phyloP scores from a whole-genome alignment of 2,797 vertebrate species.

The Chanos chanos region DNA sequence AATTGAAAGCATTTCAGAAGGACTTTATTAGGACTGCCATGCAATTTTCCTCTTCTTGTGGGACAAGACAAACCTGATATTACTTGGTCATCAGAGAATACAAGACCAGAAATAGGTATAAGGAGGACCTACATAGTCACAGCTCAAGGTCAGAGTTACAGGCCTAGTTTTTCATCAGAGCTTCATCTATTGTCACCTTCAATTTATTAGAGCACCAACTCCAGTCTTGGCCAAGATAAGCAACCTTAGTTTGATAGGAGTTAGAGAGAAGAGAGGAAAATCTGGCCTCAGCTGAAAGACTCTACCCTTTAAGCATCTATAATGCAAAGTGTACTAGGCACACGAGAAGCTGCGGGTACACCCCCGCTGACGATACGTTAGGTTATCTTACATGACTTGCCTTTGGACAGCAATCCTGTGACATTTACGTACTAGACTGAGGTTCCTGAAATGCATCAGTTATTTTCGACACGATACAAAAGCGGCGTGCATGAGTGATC shows the following conservation, averaged over 20 bases:
- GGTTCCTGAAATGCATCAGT: slow-evolving; percentile 32
- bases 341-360: slow-evolving; percentile 41
- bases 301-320: slow-evolving; percentile 27
- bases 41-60: neutral
- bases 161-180: slow-evolving; percentile 17
- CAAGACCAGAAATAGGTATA: slow-evolving; percentile 45
- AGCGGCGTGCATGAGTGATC: slow-evolving; percentile 15
- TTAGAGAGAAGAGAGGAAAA: neutral
- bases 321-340: slow-evolving; percentile 40
- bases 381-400: slow-evolving; percentile 43
- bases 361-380: slow-evolving; percentile 36
- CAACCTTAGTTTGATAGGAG: neutral
- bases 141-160: slow-evolving; percentile 40
- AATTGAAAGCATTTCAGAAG: no score
- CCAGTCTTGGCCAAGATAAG: neutral
- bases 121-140: slow-evolving; percentile 33
- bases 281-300: slow-evolving; percentile 27
- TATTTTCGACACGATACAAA: slow-evolving; percentile 30
- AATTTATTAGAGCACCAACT: neutral
- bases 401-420: slow-evolving; percentile 26
- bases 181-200: neutral
- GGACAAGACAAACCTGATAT: slow-evolving; percentile 37
- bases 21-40: no score
- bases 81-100: slow-evolving; percentile 43
- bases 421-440: slow-evolving; percentile 21